These are phyloP conservation scores for Drosophila parthenogenetica DNA, from an alignment of 2,888 invertebrate species.

Conservation along the genomic window DNA sequence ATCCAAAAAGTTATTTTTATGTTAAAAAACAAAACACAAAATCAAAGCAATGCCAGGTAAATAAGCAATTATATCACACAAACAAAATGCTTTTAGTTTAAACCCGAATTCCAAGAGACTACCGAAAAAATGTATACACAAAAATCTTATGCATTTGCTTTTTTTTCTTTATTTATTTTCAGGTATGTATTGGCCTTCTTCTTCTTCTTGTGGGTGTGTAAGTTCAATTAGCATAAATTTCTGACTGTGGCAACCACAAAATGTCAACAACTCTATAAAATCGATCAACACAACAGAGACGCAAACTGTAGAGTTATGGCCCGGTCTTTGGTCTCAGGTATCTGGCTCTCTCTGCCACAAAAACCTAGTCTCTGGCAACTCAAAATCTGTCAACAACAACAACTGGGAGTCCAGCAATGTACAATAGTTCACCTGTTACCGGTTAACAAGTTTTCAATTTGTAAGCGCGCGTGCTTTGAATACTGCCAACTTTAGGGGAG, in stretches of 20 bases:
- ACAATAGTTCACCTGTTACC: constrained; percentile 55
- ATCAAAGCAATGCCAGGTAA: constrained; percentile 59
- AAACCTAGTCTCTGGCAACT: constrained; percentile 76
- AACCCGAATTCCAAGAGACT: constrained; percentile 57
- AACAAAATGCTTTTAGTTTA: constrained; percentile 58
- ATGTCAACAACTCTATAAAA: constrained; percentile 75
- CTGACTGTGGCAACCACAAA: constrained; percentile 53
- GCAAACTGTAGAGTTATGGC: constrained; percentile 38
- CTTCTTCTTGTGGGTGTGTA: constrained; percentile 48
- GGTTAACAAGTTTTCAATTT: constrained; percentile 81
- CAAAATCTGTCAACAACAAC: constrained; percentile 63
- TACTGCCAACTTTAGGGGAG: constrained; percentile 55
- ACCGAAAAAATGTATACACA: constrained; percentile 17
- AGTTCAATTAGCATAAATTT: constrained; percentile 67
- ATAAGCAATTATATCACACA: constrained; percentile 19
- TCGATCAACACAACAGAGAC: constrained; percentile 45
- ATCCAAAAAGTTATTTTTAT: constrained; percentile 57
- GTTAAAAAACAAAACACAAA: constrained; percentile 30
- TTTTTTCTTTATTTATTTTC: constrained; percentile 52
- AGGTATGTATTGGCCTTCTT: constrained; percentile 62
- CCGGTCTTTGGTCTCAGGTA: constrained; percentile 2
- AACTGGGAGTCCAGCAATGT: constrained; percentile 26
- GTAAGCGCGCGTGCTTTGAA: constrained; percentile 80
- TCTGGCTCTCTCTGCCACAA: constrained; percentile 39
- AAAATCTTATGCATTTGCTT: constrained; percentile 60